phyloP scores from a whole-genome alignment of 2,888 invertebrate genomes.

The Pharmacophagus antenor region DNA sequence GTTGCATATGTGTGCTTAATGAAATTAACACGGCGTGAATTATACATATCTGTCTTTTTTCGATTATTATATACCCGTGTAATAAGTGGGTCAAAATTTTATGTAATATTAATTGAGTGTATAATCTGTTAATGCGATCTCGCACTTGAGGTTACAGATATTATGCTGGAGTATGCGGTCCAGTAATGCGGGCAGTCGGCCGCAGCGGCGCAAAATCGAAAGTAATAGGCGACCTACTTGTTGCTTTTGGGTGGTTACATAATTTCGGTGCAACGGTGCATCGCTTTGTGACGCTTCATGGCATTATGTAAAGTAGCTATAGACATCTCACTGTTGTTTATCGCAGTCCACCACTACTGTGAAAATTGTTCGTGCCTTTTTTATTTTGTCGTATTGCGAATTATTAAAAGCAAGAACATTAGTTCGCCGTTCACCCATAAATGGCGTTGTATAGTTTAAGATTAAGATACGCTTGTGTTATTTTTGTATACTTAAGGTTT shows the following conservation, averaged over 20 bases:
- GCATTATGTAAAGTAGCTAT: slow-evolving; percentile 18
- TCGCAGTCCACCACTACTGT: background rate
- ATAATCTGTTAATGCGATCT: slow-evolving; percentile 22
- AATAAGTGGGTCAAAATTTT: slow-evolving; percentile 4
- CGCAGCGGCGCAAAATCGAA: slow-evolving; percentile 58
- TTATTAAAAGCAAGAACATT: background rate
- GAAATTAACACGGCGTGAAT: background rate
- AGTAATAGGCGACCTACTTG: slow-evolving; percentile 64
- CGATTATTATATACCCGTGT: background rate
- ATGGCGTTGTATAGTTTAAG: no score
- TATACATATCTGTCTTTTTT: background rate
- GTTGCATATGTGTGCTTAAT: background rate
- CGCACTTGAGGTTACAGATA: slow-evolving; percentile 27
- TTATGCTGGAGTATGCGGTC: slow-evolving; percentile 32
- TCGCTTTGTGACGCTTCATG: slow-evolving; percentile 35
- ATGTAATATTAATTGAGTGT: slow-evolving; percentile 21
- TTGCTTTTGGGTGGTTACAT: slow-evolving; percentile 55
- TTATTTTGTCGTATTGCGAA: background rate
- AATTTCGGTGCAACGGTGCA: slow-evolving; percentile 46
- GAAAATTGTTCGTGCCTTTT: background rate
- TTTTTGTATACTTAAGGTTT: no score
- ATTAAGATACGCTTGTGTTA: no score
- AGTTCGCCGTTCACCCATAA: background rate
- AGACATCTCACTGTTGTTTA: no score
- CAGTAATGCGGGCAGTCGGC: slow-evolving; percentile 44